Conservation (phyloP, 2,888 invertebrate genomes). For the Xestia rhomboidea region DNA sequence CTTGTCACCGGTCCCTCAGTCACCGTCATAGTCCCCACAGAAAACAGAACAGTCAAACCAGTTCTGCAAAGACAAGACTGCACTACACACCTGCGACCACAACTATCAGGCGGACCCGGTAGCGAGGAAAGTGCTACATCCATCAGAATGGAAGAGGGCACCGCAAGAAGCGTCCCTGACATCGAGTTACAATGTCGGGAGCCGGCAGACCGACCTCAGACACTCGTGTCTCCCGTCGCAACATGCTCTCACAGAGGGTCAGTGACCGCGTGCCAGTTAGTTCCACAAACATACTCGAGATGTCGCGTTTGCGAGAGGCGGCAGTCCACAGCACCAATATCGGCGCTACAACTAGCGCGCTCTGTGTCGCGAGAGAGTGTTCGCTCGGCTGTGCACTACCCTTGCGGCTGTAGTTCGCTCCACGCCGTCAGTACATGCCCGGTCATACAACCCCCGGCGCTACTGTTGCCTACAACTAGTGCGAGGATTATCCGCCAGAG, state of each 20-base stretch:
- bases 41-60: conserved; percentile 92
- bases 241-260: conserved; percentile 91
- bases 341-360: conserved; percentile 94
- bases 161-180: conserved; percentile 95
- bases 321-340: conserved; percentile 95
- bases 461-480: conserved; percentile 93
- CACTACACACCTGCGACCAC: conserved; percentile 94
- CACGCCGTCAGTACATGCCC: conserved; percentile 92
- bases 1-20: conserved; percentile 92
- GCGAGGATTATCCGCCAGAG: conserved; percentile 96
- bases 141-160: conserved; percentile 92
- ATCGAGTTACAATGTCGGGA: conserved; percentile 94
- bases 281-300: conserved; percentile 92
- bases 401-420: conserved; percentile 90
- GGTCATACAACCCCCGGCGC: conserved; percentile 92
- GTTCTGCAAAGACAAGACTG: conserved; percentile 96
- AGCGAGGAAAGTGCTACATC: conserved; percentile 94
- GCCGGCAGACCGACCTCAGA: conserved; percentile 88
- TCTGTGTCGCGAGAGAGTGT: conserved; percentile 96
- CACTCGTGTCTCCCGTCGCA: conserved; percentile 90
- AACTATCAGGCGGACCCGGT: conserved; percentile 93
- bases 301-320: conserved; percentile 94
- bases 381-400: conserved; percentile 93
- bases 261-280: conserved; percentile 92
- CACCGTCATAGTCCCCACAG: conserved; percentile 87